Evolutionary conservation across 2,888 invertebrate species (phyloP), one percentile per base, ranked within the genome.

Genomic region (Matsumyia berberina): DNA sequence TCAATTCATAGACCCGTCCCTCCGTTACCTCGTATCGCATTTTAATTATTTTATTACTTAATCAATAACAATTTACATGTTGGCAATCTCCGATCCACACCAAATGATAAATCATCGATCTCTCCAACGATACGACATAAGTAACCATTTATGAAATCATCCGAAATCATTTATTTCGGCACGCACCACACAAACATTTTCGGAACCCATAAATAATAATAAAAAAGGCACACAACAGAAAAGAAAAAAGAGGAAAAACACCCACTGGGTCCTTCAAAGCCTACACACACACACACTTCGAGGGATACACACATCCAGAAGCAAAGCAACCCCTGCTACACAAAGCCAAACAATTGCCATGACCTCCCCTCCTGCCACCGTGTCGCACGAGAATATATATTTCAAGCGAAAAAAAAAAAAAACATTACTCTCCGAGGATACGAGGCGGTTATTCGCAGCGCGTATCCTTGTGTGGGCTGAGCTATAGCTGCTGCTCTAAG

Each of bases 121-220:
- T 70, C 70, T 70, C 69, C 62, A 55, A 31, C 78, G 78, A 62
- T 64, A 78, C 64, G 70, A 78, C 78, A 78, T 78, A 78, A 78
- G 78, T 78, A 78, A 78, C 78, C 78, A 70, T 78, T 78, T 78
- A 78, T 78, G 70, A 49, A 70, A 78, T 70, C 78, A 78, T 78
- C 70, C 70, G 78, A 78, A 78, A 78, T 70, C 78, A 78, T 78
- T 78, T 78, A 78, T 78, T 78, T 78, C 62, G 70, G 78, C 78
- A 78, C 78, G 78, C 78, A 78, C 78, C 78, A 64, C 70, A 78
- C 70, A 70, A 70, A 69, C 70, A 78, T 69, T 78, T 70, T 57
- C 70, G 46, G 57, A 78, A 33, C 78, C 62, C 78, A 70, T 78
- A 78, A 78, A 78, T 70, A 70, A 64, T 78, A 70, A 78, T 70